Evolutionary conservation across 2,888 invertebrate genomes (phyloP), one percentile per base, ranked within the genome.

Genomic region (Hyposoter dolosus): DNA sequence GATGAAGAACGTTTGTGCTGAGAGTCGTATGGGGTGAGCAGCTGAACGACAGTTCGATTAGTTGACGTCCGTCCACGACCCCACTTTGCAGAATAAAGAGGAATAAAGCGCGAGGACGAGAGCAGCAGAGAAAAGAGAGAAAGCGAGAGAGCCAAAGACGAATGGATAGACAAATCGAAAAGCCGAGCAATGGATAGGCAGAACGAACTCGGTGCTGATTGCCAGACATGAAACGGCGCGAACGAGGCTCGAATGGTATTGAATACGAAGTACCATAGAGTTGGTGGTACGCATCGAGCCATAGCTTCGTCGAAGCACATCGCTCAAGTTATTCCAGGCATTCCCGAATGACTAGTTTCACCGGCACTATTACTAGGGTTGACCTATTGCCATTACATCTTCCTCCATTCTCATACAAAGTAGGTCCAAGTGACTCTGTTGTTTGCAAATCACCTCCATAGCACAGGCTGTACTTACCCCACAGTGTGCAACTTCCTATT

Each of bases 1-100:
- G 90, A 91, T 90, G 90, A 90, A 88, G 89, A 89, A 90, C 89
- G 85, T 88, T 88, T 78, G 80, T 72, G 84, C 72, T 66, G 50
- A 17, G 83, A 82, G 78, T 63, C 69, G 71, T 74, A 45, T 69
- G 65, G 32, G 56, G 43, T 43, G 79, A 72, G 83, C 80, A 65
- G 79, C 56, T 76, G 77, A 79, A 84, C 75, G 85, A 87, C 87
- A 87, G 80, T 84, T 87, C 87, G 87, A 85, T 84, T 82, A 84
- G 72, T 85, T 78, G 88, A 86, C 80, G 81, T 81, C 79, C 83
- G 85, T 53, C 66, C 32, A 72, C 84, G 84, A 86, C 80, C 82
- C 74, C 85, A 71, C 78, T 68, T 80, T 81, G 56, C 45, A 82
- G 74, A 75, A 84, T 43, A 60, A 71, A 79, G 71, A 79, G 28